Base-by-base conservation (phyloP, 92 coral and sea anemone species). In the Chrysogorgia sp. region DNA sequence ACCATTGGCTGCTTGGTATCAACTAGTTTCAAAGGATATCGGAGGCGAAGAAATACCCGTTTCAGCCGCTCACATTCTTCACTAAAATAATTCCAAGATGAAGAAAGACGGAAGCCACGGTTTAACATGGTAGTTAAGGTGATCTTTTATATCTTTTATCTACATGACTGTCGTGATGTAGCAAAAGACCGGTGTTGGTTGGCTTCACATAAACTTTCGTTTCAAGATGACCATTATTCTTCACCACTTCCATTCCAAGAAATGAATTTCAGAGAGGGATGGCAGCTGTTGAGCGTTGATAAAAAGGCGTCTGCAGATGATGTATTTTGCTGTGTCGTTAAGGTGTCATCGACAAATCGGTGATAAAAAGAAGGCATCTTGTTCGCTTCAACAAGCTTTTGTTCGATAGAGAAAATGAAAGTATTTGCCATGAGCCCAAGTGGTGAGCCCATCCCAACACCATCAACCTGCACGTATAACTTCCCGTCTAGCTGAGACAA, bases 141-240 rank as follows among this genome's bases (percentile, higher is more conserved):
- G 19, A 28, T 81, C 85, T 4, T 63, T n/a, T n/a, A n/a, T n/a
- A n/a, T n/a, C n/a, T n/a, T n/a, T n/a, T n/a, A n/a, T n/a, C n/a
- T n/a, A n/a, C 59, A 22, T 82, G 86, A 50, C 84, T 86, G 31
- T 76, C 62, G 35, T 77, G 63, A 67, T 56, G 83, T 40, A 71
- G 63, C n/a, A 76, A 35, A 22, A 83, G 81, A 24, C 83, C 85
- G 31, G 82, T 71, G 55, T 87, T 87, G 15, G 82, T 71, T 10
- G 84, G 80, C 40, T 83, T 87, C 7, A 72, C 59, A 20, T n/a
- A 83, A 7, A 87, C 84, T 53, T 76, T 86, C 14, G 81, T 65
- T 32, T 86, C 84, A 10, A 82, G 7, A n/a, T n/a, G n/a, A n/a
- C n/a, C n/a, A n/a, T n/a, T n/a, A n/a, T n/a, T n/a, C n/a, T n/a